phyloP scores from a whole-genome alignment of 2,113 vertebrate species.

The Cercopithecus mona region DNA sequence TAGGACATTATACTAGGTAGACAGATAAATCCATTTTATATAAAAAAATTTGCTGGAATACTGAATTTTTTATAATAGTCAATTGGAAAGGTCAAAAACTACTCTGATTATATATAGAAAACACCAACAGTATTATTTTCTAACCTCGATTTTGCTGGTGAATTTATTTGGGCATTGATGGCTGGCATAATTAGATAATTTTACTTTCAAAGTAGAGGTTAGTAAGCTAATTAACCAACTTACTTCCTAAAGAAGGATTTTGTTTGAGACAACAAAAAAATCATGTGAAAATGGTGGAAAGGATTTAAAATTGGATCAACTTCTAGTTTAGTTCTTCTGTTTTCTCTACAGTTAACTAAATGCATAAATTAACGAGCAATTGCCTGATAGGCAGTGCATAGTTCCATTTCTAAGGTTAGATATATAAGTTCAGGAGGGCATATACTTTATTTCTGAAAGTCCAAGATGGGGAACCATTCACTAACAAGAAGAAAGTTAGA shows the following conservation, averaged over 20 bases:
- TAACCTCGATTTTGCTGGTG: constrained; percentile 25
- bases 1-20: neutral
- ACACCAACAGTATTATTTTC: constrained; percentile 36
- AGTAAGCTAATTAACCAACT: constrained; percentile 61
- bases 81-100: constrained; percentile 18
- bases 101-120: neutral
- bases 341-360: neutral
- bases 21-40: neutral
- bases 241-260: constrained; percentile 47
- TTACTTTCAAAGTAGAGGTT: constrained; percentile 60
- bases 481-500: neutral
- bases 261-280: neutral
- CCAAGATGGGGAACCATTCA: neutral
- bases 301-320: neutral
- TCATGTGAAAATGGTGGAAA: neutral
- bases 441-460: neutral
- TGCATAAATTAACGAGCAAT: neutral
- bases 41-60: neutral
- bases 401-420: neutral
- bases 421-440: neutral
- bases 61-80: constrained; percentile 3
- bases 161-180: constrained; percentile 55
- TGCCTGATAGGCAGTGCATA: neutral
- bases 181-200: constrained; percentile 58
- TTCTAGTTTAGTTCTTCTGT: neutral